Conservation (phyloP, 2,888 invertebrate genomes). For the Thereva nobilitata region DNA sequence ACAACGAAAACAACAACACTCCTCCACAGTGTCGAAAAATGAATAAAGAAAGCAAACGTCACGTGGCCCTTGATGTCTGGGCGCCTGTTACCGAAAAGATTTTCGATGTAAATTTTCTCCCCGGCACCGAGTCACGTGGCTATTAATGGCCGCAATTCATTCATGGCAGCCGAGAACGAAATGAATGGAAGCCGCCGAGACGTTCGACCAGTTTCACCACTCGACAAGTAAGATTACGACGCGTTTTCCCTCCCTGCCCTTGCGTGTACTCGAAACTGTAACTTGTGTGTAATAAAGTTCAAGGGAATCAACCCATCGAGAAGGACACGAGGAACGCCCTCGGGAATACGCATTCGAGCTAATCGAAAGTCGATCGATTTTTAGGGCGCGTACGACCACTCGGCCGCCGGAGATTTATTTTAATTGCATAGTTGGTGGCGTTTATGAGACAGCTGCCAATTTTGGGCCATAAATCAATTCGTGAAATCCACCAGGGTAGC, state of each 20-base stretch:
- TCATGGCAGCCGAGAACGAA: too few relatives aligned
- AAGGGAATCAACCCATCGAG: too few relatives aligned
- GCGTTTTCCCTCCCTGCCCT: too few relatives aligned
- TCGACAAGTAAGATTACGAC: too few relatives aligned
- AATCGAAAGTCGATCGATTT: background rate
- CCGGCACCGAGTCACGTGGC: conserved; percentile 2
- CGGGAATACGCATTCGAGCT: too few relatives aligned
- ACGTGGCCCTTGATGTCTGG: conserved; percentile 19
- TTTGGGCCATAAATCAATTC: conserved; percentile 45
- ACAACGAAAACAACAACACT: too few relatives aligned
- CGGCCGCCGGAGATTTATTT: conserved; percentile 11
- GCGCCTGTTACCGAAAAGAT: conserved; percentile 29
- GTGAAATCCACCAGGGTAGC: conserved; percentile 43
- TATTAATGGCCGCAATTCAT: background rate
- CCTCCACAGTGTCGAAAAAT: background rate
- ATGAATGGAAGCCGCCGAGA: too few relatives aligned
- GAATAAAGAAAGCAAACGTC: background rate
- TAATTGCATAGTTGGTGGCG: conserved; percentile 26
- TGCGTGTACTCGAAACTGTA: too few relatives aligned
- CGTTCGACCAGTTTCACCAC: too few relatives aligned
- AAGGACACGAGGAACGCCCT: too few relatives aligned
- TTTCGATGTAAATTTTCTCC: conserved; percentile 29
- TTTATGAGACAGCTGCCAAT: conserved; percentile 44
- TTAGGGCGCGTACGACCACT: background rate
- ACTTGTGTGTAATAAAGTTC: too few relatives aligned